Conservation (phyloP, 2,888 invertebrate species). For the Epirrhoe tristata region DNA sequence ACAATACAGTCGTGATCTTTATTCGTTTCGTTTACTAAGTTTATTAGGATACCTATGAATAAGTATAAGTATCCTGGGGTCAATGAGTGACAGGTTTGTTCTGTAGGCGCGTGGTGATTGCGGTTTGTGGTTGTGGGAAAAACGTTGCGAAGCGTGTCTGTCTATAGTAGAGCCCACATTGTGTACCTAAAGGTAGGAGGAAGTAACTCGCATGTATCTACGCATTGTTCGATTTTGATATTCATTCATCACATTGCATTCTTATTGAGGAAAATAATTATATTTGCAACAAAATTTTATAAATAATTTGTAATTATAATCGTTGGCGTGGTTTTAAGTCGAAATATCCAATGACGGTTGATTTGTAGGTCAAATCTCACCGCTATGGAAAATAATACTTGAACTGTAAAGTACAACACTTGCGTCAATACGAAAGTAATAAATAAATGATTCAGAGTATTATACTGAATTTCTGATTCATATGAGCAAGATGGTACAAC, state of each 20-base stretch:
- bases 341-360: slow-evolving; percentile 19
- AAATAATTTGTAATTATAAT: background rate
- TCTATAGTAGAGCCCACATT: background rate
- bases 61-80: background rate
- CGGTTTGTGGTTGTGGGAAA: slow-evolving; percentile 18
- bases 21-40: too few relatives aligned
- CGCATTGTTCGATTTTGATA: background rate
- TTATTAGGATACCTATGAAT: background rate
- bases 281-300: background rate
- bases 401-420: slow-evolving; percentile 29
- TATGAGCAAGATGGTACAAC: background rate
- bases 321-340: slow-evolving; percentile 24
- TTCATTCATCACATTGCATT: background rate
- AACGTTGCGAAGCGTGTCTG: background rate
- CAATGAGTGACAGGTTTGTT: background rate
- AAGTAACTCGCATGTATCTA: background rate
- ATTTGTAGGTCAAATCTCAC: slow-evolving; percentile 19
- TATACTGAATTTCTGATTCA: slow-evolving; percentile 55
- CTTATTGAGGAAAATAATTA: background rate
- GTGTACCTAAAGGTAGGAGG: slow-evolving; percentile 1
- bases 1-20: too few relatives aligned
- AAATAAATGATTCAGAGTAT: slow-evolving; percentile 60
- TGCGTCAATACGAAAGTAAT: slow-evolving; percentile 64
- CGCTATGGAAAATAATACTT: slow-evolving; percentile 23
- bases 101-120: slow-evolving; percentile 13